Evolutionary conservation across 1,140 invertebrate species (phyloP).

Genomic region (Ostrea edulis): DNA sequence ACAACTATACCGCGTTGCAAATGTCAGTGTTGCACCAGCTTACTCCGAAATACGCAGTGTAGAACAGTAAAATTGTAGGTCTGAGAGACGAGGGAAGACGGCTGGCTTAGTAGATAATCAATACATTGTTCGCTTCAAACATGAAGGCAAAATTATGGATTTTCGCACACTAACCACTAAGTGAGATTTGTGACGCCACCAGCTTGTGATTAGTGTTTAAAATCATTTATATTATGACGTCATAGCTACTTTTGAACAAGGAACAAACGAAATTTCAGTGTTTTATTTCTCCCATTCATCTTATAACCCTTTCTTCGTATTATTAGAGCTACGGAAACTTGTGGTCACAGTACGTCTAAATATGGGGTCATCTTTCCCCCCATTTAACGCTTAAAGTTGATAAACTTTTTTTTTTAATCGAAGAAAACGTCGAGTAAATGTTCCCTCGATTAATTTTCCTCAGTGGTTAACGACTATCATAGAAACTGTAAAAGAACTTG

Average conservation of each 20-base stretch:
- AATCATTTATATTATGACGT: slow-evolving; percentile 17
- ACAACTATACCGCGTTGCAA: not conserved
- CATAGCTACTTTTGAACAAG: not conserved
- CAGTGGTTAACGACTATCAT: no score
- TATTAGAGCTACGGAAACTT: not conserved
- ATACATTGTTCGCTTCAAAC: slow-evolving; percentile 6
- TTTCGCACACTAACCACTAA: slow-evolving; percentile 25
- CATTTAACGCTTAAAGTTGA: not conserved
- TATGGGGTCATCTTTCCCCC: not conserved
- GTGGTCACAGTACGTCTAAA: not conserved
- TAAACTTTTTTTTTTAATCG: not conserved
- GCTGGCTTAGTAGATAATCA: slow-evolving; percentile 8
- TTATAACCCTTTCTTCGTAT: not conserved
- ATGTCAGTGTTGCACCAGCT: not conserved
- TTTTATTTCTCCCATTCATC: slow-evolving; percentile 6
- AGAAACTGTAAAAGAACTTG: no score
- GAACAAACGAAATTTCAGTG: not conserved
- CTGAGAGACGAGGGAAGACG: not conserved
- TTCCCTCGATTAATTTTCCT: not conserved
- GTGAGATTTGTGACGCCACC: slow-evolving; percentile 21
- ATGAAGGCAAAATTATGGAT: slow-evolving; percentile 20
- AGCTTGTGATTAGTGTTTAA: slow-evolving; percentile 10
- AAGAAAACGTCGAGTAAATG: not conserved
- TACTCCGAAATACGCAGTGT: not conserved
- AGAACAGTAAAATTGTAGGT: not conserved